phyloP scores from a whole-genome alignment of 2,797 vertebrate genomes.

The Dromococcyx pavoninus region DNA sequence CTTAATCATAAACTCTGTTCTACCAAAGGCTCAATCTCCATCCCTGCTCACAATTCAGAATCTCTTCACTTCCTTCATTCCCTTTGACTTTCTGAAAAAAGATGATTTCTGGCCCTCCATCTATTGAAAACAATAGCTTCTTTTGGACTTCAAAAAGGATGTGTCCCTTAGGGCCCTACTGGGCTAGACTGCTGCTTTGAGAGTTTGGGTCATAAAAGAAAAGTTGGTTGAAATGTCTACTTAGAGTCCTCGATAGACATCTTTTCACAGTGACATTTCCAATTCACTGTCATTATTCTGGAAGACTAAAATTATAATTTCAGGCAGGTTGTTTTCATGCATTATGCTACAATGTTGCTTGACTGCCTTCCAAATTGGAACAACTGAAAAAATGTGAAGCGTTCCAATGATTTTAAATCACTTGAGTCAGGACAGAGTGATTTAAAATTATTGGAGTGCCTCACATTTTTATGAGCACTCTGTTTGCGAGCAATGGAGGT shows the following conservation, averaged over 20 bases:
- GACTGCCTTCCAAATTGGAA: conserved; percentile 33
- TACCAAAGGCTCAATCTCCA: background rate
- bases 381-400: conserved; percentile 43
- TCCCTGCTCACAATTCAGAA: conserved; percentile 21
- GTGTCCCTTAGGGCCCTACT: background rate
- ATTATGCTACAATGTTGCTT: conserved; percentile 6
- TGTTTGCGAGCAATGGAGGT: background rate
- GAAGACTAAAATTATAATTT: conserved; percentile 28
- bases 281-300: background rate
- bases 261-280: background rate
- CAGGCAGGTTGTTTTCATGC: conserved; percentile 26
- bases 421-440: background rate
- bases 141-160: conserved; percentile 29
- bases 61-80: conserved; percentile 33
- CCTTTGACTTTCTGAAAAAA: conserved; percentile 37
- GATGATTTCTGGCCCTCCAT: conserved; percentile 30
- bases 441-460: conserved; percentile 51
- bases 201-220: background rate
- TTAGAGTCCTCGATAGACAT: background rate
- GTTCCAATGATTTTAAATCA: conserved; percentile 47
- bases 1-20: background rate
- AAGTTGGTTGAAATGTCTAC: conserved; percentile 24
- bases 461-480: conserved; percentile 42
- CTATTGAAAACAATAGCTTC: conserved; percentile 40
- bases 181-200: background rate